Evolutionary conservation across 2,113 vertebrate genomes (phyloP), one percentile per base, ranked within the genome.

Genomic region (Sphaerodactylus townsendi): DNA sequence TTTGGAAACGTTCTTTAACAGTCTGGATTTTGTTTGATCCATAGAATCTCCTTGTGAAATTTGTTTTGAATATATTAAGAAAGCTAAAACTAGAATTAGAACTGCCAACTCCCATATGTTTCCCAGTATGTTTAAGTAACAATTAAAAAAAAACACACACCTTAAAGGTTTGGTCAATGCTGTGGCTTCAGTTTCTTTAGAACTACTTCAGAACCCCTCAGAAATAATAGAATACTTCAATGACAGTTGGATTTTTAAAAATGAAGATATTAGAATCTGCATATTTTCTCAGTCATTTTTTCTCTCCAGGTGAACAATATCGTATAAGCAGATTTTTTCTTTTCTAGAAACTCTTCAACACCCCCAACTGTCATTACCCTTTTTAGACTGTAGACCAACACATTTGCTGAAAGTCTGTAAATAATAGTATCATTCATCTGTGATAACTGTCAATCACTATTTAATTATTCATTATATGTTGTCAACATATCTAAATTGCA

Each of bases 381-480:
- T 71, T 79, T 13, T 0, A 79, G 35, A 37, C n/a, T 71, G 0
- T 85, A 81, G 41, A 81, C 15, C 28, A 81, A 4, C 41, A 21
- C 75, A 72, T 48, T 1, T 23, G 56, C 87, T 85, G 83, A 79
- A 85, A 35, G 1, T 77, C 64, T 85, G 30, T 30, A 85, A 46
- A 56, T 82, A 14, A 76, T 83, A 53, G n/a, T 25, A 80, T 87
- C 59, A 77, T 39, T 2, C 28, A 77, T 86, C 78, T 59, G 73
- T n/a, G 74, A n/a, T 66, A 78, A 10, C 41, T 86, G 85, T 10
- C 76, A 78, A 23, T 37, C 82, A 53, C 17, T 79, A 71, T 64
- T 64, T 64, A 79, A 79, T 85, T 85, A 72, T 85, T 72, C 56
- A 48, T 21, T 64, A 73, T 79, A 83, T 30, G 11, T 68, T 81